A percentile compares a stretch with the other conserved stretches of the same genome.
Conservation (phyloP, 64 coral and sea anemone genomes). For the Actinia tenebrosa region DNA sequence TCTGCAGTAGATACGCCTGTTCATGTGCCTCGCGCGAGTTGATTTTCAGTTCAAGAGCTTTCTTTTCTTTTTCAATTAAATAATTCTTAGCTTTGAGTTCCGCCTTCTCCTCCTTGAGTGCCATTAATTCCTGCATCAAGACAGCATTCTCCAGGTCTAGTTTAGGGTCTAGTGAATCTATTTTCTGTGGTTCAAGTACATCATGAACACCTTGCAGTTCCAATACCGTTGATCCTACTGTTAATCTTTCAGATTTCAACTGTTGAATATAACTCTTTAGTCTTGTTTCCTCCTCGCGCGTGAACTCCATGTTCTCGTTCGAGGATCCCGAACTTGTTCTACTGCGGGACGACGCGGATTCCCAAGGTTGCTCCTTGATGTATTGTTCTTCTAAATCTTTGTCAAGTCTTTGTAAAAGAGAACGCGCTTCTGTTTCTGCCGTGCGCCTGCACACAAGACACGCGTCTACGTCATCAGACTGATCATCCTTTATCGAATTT, state of each 20-base stretch:
- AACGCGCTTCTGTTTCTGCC: conserved; percentile 82
- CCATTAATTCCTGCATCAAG: conserved; percentile 97
- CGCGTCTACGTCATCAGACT: conserved; percentile 60
- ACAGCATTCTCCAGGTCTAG: conserved; percentile 97
- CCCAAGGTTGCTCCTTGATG: conserved; percentile 72
- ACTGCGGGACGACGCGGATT: conserved; percentile 86
- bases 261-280: conserved; percentile 90
- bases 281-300: conserved; percentile 73
- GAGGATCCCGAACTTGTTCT: conserved; percentile 92
- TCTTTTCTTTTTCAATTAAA: conserved; percentile 99
- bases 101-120: conserved; percentile 93
- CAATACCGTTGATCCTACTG: conserved; percentile 73
- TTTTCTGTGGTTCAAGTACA: conserved; percentile 57
- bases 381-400: conserved; percentile 75
- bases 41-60: conserved; percentile 89
- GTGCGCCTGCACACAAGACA: conserved; percentile 66
- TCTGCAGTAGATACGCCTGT: conserved; percentile 63
- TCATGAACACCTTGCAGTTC: conserved; percentile 88
- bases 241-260: conserved; percentile 72
- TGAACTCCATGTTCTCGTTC: conserved; percentile 91
- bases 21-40: conserved; percentile 86
- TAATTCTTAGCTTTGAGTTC: conserved; percentile 97
- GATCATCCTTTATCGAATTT: conserved; percentile 44
- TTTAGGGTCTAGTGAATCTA: conserved; percentile 83
- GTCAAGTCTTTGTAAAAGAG: conserved; percentile 86